Conservation (phyloP, 2,888 invertebrate genomes). For the Calameuta filiformis region DNA sequence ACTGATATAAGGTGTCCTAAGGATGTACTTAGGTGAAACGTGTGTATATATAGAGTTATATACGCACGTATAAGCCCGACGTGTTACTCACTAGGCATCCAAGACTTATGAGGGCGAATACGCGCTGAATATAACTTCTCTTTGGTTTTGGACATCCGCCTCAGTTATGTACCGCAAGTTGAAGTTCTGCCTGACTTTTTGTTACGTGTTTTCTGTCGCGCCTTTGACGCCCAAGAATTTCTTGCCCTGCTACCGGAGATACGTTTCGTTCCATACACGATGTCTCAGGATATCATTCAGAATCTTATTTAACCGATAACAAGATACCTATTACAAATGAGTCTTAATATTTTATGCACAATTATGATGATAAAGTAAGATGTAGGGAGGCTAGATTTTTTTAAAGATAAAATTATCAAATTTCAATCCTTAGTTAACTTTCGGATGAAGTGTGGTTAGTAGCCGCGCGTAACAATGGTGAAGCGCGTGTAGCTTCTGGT, state of each 20-base stretch:
- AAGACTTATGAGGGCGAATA: background rate
- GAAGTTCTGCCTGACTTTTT: slow-evolving; percentile 19
- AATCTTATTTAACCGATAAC: background rate
- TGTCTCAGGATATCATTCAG: background rate
- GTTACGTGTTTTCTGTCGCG: slow-evolving; percentile 31
- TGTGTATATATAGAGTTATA: background rate
- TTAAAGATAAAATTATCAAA: too few relatives aligned
- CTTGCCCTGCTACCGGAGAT: background rate
- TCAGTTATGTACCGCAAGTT: background rate
- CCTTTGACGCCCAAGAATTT: slow-evolving; percentile 7
- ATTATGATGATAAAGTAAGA: background rate
- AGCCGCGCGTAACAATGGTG: too few relatives aligned
- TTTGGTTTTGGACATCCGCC: background rate
- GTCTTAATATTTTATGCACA: background rate
- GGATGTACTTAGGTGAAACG: background rate
- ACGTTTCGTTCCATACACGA: background rate
- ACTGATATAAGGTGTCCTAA: background rate
- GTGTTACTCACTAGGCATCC: background rate
- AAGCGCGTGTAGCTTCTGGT: too few relatives aligned
- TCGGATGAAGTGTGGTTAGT: too few relatives aligned
- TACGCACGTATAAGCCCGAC: background rate
- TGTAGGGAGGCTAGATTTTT: background rate
- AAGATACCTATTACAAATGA: background rate
- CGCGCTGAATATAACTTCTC: background rate
- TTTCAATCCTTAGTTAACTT: too few relatives aligned